phyloP scores from a whole-genome alignment of 2,888 invertebrate genomes.

The Notodonta dromedarius region DNA sequence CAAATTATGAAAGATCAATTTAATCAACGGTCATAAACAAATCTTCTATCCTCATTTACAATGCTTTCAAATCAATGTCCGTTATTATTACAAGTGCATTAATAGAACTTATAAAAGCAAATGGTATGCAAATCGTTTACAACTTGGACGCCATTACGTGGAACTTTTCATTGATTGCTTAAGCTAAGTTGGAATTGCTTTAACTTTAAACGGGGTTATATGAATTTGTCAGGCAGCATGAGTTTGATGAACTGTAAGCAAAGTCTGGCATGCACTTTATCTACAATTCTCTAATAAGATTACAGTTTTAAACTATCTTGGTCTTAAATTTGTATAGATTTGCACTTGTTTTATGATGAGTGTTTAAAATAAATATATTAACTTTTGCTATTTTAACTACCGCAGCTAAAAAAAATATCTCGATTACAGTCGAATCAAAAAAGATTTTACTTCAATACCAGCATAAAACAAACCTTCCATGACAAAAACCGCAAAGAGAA shows the following conservation, averaged over 20 bases:
- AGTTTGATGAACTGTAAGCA: slow-evolving; percentile 47
- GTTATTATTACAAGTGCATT: slow-evolving; percentile 14
- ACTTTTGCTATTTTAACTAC: no score
- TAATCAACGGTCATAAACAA: no score
- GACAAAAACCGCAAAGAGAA: background rate
- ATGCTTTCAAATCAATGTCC: slow-evolving; percentile 3
- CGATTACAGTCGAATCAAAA: no score
- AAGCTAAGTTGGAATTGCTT: slow-evolving; percentile 42
- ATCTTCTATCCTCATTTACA: background rate
- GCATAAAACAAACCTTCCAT: background rate
- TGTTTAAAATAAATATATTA: no score
- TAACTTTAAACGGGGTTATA: slow-evolving; percentile 54
- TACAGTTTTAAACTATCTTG: background rate
- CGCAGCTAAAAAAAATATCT: no score
- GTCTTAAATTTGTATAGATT: background rate
- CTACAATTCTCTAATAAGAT: background rate
- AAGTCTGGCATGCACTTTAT: slow-evolving; percentile 29
- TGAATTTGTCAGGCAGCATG: slow-evolving; percentile 53
- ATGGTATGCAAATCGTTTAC: slow-evolving; percentile 34
- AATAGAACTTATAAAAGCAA: no score
- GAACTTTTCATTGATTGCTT: slow-evolving; percentile 58
- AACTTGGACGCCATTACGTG: slow-evolving; percentile 42
- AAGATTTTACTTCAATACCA: no score
- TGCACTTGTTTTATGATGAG: no score
- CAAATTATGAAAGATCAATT: no score